Base-by-base conservation (phyloP, 1,140 invertebrate genomes). In the Drosophila simulans region DNA sequence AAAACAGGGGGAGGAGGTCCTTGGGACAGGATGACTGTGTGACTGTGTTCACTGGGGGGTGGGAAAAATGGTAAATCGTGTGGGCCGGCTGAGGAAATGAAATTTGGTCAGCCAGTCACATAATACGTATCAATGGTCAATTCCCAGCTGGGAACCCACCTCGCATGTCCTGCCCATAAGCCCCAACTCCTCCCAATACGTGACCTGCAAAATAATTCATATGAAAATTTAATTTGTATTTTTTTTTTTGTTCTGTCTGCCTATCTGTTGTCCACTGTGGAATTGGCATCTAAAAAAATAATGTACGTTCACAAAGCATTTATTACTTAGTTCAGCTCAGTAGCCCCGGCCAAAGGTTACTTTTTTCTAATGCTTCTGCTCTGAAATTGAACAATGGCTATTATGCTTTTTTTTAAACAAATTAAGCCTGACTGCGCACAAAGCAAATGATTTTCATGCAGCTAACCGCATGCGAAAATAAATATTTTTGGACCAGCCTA, bases 151-250 rank as follows among this genome's bases (percentile, higher is more conserved):
- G 46, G 42, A 46, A 13, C 13, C 34, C 46, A 42, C 27, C 40
- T 45, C 35, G 37, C 27, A 63, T 53, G 39, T 45, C 68, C 42
- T n/a, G 15, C 31, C 57, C 49, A 12, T 10, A 2, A 11, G 10
- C 31, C 40, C 56, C 31, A 35, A 20, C 27, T 25, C 15, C 59
- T 27, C 25, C 11, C 37, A 13, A 13, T 89, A 88, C 84, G 84
- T 88, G 84, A 88, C 84, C 84, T 77, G 84, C 76, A 88, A 78
- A 77, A 82, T 84, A 88, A 88, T 88, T 89, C 77, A 89, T 80
- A 88, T 88, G 84, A 88, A 88, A 88, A 88, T 88, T 88, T 88
- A 88, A 88, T 88, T 88, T 88, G 84, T 86, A 57, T 70, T 70
- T 70, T 70, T 70, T 70, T 34, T 34, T 27, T 5, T 7, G 0